phyloP scores from a whole-genome alignment of 2,113 vertebrate species.

The Nematolebias whitei region DNA sequence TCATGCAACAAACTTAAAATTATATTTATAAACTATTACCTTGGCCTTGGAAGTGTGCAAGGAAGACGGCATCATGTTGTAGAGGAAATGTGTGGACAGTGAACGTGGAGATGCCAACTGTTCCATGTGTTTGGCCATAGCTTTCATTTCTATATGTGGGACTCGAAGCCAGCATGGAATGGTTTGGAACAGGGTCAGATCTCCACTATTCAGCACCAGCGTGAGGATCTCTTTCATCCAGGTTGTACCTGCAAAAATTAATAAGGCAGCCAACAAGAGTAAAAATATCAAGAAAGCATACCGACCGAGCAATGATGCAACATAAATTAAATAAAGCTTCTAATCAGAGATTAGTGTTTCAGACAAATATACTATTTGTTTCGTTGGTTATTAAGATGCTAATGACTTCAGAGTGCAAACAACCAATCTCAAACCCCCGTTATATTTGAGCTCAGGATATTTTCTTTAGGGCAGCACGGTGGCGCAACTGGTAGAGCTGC shows the following conservation, averaged over 20 bases:
- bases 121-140: slow-evolving; percentile 66
- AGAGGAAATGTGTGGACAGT: slow-evolving; percentile 84
- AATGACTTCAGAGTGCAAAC: too few species aligned
- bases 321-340: too few species aligned
- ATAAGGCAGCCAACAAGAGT: background rate
- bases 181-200: slow-evolving; percentile 77
- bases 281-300: too few species aligned
- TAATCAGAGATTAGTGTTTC: too few species aligned
- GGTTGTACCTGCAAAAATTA: slow-evolving; percentile 76
- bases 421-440: too few species aligned
- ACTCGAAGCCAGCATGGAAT: slow-evolving; percentile 86
- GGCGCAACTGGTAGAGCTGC: too few species aligned
- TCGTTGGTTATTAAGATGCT: too few species aligned
- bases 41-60: slow-evolving; percentile 83
- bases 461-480: too few species aligned
- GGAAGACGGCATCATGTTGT: slow-evolving; percentile 77
- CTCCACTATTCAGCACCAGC: slow-evolving; percentile 82
- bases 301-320: too few species aligned
- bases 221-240: slow-evolving; percentile 93
- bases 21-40: slow-evolving; percentile 72
- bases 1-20: too few species aligned
- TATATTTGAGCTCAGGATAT: too few species aligned
- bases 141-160: slow-evolving; percentile 69
- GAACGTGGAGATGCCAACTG: slow-evolving; percentile 71
- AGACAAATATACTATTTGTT: too few species aligned